phyloP scores from a whole-genome alignment of 2,113 vertebrate genomes.

The Chionodraco myersi region DNA sequence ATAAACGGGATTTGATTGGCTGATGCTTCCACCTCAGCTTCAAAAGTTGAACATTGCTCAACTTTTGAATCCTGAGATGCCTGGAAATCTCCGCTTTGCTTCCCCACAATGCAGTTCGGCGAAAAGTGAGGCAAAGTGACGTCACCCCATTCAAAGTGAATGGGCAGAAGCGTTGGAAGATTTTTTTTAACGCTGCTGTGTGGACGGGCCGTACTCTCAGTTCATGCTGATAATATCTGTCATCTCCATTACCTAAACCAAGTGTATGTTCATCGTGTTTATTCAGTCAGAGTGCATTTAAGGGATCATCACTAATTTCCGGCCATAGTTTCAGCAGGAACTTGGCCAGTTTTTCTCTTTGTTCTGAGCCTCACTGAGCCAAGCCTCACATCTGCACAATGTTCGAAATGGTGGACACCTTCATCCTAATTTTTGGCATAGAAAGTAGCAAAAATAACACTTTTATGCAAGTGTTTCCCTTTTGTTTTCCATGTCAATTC shows the following conservation, averaged over 20 bases:
- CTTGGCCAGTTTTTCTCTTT: background rate
- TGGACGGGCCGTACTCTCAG: background rate
- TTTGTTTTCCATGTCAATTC: background rate
- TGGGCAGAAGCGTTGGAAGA: too few species aligned
- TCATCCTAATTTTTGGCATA: background rate
- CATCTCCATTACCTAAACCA: background rate
- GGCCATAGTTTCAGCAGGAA: conserved; percentile 1
- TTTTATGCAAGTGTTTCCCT: background rate
- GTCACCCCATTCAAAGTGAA: too few species aligned
- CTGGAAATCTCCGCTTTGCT: too few species aligned
- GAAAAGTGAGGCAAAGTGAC: too few species aligned
- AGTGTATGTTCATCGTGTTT: background rate
- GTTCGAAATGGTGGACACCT: background rate
- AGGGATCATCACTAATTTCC: background rate
- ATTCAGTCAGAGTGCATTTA: background rate
- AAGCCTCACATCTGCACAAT: background rate
- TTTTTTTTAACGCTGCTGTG: too few species aligned
- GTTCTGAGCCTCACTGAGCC: background rate
- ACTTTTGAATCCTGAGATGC: too few species aligned
- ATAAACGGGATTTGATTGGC: too few species aligned
- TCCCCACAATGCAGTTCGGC: too few species aligned
- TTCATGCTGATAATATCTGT: background rate
- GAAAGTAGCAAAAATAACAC: background rate
- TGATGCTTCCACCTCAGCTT: too few species aligned
- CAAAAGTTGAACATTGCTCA: too few species aligned